Conservation (phyloP, 2,888 invertebrate species). For the Drosophila atroscutellata region DNA sequence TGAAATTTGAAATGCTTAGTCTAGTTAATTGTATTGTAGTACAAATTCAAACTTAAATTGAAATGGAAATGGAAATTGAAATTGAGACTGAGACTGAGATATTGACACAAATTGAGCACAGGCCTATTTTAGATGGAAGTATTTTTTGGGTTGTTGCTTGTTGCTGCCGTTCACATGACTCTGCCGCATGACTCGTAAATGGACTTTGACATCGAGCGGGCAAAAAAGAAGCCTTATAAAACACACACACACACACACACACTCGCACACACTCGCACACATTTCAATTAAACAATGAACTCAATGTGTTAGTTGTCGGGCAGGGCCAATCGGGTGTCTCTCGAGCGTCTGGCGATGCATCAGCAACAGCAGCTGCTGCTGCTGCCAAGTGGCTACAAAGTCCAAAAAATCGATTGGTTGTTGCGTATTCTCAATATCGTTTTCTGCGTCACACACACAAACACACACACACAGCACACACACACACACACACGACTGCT, state of each 20-base stretch:
- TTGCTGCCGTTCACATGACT: conserved; percentile 54
- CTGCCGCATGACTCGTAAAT: conserved; percentile 74
- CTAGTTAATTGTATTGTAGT: conserved; percentile 55
- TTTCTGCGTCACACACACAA: conserved; percentile 40
- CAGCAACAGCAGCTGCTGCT: background rate
- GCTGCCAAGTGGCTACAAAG: conserved; percentile 46
- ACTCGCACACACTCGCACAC: background rate
- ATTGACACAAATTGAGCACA: conserved; percentile 53
- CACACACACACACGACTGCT: conserved; percentile 1
- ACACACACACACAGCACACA: background rate
- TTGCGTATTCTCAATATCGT: conserved; percentile 50
- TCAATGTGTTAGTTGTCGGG: conserved; percentile 31
- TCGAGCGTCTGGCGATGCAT: conserved; percentile 38
- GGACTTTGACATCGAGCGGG: conserved; percentile 64
- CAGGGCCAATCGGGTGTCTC: conserved; percentile 31
- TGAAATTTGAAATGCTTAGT: background rate
- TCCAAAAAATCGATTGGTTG: conserved; percentile 37
- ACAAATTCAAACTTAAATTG: conserved; percentile 43
- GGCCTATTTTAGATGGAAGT: conserved; percentile 30
- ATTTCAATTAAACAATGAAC: conserved; percentile 37
- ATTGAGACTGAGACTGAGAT: conserved; percentile 34
- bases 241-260: conserved; percentile 5
- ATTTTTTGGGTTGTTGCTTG: conserved; percentile 27
- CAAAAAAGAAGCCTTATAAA: conserved; percentile 15
- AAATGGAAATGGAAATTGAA: conserved; percentile 25